These are phyloP conservation scores for Acanthochromis polyacanthus DNA, from an alignment of 2,113 vertebrate genomes.

Conservation along the genomic window DNA sequence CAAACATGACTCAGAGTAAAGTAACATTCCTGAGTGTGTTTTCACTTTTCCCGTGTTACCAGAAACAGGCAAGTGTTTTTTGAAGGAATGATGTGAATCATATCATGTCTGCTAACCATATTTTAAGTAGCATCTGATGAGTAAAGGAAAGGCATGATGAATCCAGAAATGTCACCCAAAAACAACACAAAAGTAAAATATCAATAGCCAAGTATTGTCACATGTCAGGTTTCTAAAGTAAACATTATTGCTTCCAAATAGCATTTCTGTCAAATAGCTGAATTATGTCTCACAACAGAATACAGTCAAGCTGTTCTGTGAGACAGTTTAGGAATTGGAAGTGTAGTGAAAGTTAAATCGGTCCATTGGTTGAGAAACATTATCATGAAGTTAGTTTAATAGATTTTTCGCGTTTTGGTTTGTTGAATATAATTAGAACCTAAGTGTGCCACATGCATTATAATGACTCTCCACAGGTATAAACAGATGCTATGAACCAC, in stretches of 20 bases:
- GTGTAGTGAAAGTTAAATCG: no score
- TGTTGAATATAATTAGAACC: neutral
- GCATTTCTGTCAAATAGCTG: neutral
- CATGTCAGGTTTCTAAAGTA: no score
- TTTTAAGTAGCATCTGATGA: neutral
- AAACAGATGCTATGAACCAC: slow-evolving; percentile 43
- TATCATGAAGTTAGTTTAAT: neutral
- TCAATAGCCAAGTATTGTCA: neutral
- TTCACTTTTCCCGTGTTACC: neutral
- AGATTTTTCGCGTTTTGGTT: neutral
- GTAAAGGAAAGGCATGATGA: neutral
- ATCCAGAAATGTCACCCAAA: neutral
- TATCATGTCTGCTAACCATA: slow-evolving; percentile 1
- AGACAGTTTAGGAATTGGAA: no score
- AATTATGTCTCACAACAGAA: no score
- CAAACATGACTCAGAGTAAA: neutral
- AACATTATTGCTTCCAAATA: neutral
- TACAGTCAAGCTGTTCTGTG: no score
- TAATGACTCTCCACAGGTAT: slow-evolving; percentile 8
- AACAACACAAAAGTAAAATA: neutral
- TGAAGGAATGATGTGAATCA: neutral
- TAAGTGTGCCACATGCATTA: neutral
- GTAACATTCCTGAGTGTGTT: neutral
- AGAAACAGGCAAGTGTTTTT: neutral
- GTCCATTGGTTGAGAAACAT: neutral